Evolutionary conservation across 2,113 vertebrate genomes (phyloP), one percentile per base, ranked within the genome.

Genomic region (Rallus limicola): DNA sequence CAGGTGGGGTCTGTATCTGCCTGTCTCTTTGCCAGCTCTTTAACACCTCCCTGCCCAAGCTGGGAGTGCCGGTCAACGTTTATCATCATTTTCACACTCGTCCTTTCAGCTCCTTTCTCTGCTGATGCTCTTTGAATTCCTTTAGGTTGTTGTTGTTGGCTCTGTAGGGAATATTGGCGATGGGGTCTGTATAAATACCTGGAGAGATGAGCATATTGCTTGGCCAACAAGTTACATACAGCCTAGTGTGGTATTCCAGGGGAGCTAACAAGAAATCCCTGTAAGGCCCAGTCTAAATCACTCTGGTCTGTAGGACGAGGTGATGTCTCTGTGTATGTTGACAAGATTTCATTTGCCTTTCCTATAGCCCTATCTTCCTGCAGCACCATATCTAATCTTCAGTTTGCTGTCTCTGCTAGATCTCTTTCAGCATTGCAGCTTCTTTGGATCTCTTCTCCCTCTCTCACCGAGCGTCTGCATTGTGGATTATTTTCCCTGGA

Each of bases 401-500:
- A 50, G 74, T 87, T 91, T 94, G 74, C 88, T 96, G 90, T 92
- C 93, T 96, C 83, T 88, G 90, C 77, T 82, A 76, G 69, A 79
- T 92, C 77, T 94, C 88, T 91, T 78, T 82, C 93, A 93, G 80
- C 58, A 24, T 74, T 76, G 90, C 83, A 94, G 92, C 69, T 93
- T 58, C 88, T 69, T 89, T 76, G 91, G 87, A 82, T 90, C 87
- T 86, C 63, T 28, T 24, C 63, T 77, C 15, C 78, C 55, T 93
- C 34, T 90, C 88, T 91, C 71, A 20, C 71, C 59, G 83, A 88
- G 42, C 31, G 56, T 83, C 90, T 86, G 72, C 40, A 44, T 82
- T 94, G 92, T 91, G 96, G 86, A 82, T 95, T 96, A 82, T 96
- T 88, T 96, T 95, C 88, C 88, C 96, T 89, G 78, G 81, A 95